phyloP scores from a whole-genome alignment of 2,113 vertebrate genomes.

The Paraplagusia blochii region DNA sequence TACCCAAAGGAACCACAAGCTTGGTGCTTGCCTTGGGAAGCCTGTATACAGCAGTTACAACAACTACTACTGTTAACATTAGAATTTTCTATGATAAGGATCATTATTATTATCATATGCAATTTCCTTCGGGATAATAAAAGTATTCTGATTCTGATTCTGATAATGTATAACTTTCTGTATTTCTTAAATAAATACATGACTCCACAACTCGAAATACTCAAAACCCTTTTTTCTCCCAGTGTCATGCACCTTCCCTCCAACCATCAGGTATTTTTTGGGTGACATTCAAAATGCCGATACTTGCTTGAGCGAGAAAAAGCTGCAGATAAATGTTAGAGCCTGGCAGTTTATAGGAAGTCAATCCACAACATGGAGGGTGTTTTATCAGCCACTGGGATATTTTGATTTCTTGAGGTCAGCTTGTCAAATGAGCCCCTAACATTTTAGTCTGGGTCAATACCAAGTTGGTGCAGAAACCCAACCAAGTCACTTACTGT shows the following conservation, averaged over 20 bases:
- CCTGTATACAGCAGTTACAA: too few species aligned
- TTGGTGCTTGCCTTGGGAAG: too few species aligned
- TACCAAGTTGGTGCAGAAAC: background rate
- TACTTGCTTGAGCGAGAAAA: slow-evolving; percentile 27
- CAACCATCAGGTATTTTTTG: slow-evolving; percentile 60
- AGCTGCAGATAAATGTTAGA: slow-evolving; percentile 25
- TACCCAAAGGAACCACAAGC: too few species aligned
- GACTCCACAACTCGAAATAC: too few species aligned
- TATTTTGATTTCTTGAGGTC: slow-evolving; percentile 17
- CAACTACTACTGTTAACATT: too few species aligned
- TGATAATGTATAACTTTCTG: too few species aligned
- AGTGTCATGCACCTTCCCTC: slow-evolving; percentile 17
- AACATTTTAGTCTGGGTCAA: slow-evolving; percentile 10
- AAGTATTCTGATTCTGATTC: too few species aligned
- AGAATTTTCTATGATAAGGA: too few species aligned
- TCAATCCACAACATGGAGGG: slow-evolving; percentile 8
- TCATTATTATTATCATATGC: too few species aligned
- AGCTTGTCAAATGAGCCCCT: slow-evolving; percentile 10
- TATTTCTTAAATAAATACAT: too few species aligned
- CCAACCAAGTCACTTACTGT: slow-evolving; percentile 1
- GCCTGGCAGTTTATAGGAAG: slow-evolving; percentile 23
- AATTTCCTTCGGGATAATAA: too few species aligned
- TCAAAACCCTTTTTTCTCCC: too few species aligned
- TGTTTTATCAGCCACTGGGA: background rate
- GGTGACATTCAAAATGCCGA: slow-evolving; percentile 62